Evolutionary conservation across 92 coral and sea anemone genomes (phyloP), one percentile per base, ranked within the genome.

Genomic region (Porites divaricata): DNA sequence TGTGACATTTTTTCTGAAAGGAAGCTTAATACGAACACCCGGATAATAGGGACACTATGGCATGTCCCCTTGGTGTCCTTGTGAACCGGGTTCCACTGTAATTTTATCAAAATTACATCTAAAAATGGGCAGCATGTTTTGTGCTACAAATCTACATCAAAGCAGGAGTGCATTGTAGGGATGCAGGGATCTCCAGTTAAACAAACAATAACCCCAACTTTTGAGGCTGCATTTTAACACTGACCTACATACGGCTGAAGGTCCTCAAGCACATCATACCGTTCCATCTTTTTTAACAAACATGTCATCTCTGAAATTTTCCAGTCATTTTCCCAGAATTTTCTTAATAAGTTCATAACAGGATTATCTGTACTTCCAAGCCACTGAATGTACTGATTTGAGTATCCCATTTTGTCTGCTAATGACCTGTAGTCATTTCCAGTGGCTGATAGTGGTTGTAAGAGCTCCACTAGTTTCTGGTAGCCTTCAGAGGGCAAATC

Each of bases 251-350:
- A 92, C 0, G 62, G 83, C 58, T 90, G 76, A 63, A 94, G 88
- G 20, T 96, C 98, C 70, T 94, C 88, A 8, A 90, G 67, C 21
- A 86, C 89, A 92, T 94, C 98, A 10, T 8, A 11, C 80, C 98
- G 83, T 15, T 75, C 90, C 83, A 96, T 90, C 8, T 84, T 84
- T 53, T 63, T 4, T 62, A 96, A 90, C 41, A 74, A 76, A n/a
- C 89, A 81, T 53, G 86, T 84, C 25, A 94, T 71, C 61, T 77
- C 84, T 21, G 77, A 22, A 22, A 94, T 82, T 6, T 94, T 96
- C 24, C 19, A 50, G 10, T 57, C 28, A 8, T 28, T 54, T 48
- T 63, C 61, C 53, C 86, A 90, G 85, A 76, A 89, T 10, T 58
- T 45, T 7, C 70, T 87, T 13, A 96, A 61, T 2, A 94, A 26